phyloP scores from a whole-genome alignment of 1,140 invertebrate species.

The Camponotus vicinus region DNA sequence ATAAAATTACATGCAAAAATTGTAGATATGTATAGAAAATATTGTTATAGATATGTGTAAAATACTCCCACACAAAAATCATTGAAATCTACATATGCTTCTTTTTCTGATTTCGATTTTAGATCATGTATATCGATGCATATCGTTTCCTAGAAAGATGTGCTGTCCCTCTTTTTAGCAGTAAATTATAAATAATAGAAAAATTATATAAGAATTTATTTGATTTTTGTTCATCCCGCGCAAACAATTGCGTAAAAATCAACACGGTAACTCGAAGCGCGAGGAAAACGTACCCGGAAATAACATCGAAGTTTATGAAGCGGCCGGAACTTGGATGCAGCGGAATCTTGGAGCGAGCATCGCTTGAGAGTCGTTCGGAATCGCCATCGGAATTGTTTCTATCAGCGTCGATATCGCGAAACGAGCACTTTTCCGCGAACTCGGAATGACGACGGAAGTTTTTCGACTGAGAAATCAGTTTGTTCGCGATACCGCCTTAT shows the following conservation, averaged over 20 bases:
- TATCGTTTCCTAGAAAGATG: neutral
- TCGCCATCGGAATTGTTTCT: slow-evolving; percentile 49
- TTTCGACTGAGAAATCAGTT: slow-evolving; percentile 69
- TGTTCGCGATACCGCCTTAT: slow-evolving; percentile 51
- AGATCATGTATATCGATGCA: no score
- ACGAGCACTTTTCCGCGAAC: slow-evolving; percentile 57
- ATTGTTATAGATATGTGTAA: neutral
- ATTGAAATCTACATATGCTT: neutral
- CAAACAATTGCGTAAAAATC: neutral
- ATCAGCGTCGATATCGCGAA: slow-evolving; percentile 64
- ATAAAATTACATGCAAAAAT: neutral
- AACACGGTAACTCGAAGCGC: neutral
- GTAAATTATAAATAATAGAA: neutral
- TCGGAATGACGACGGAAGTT: slow-evolving; percentile 39
- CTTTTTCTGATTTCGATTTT: neutral
- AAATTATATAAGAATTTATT: neutral
- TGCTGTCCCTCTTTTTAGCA: no score
- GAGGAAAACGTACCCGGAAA: slow-evolving; percentile 27
- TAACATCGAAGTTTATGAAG: slow-evolving; percentile 51
- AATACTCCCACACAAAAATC: no score
- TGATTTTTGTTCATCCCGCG: neutral
- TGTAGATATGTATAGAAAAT: neutral
- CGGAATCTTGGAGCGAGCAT: slow-evolving; percentile 36
- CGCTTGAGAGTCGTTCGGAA: slow-evolving; percentile 29
- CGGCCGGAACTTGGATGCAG: slow-evolving; percentile 9